Conservation (phyloP, 2,888 invertebrate genomes). For the Leucophora obtusa region DNA sequence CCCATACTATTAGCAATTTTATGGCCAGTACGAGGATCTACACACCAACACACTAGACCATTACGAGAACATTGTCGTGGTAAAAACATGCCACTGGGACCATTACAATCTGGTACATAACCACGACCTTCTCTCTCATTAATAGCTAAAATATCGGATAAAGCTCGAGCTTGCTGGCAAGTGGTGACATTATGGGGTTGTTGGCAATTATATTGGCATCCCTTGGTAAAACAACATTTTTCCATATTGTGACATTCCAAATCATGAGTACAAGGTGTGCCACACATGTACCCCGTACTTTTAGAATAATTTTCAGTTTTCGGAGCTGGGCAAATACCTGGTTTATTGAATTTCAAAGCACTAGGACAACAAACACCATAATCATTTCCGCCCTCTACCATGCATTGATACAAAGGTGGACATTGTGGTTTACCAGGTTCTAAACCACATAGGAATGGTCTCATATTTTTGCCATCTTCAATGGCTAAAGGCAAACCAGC, state of each 20-base stretch:
- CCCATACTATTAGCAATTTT: slow-evolving; percentile 90
- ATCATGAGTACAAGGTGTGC: slow-evolving; percentile 86
- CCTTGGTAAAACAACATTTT: slow-evolving; percentile 88
- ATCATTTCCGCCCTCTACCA: slow-evolving; percentile 89
- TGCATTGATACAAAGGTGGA: slow-evolving; percentile 89
- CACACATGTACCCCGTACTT: slow-evolving; percentile 80
- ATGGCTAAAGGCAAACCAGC: slow-evolving; percentile 86
- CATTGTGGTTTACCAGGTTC: slow-evolving; percentile 90
- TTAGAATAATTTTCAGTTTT: slow-evolving; percentile 77
- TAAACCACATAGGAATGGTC: slow-evolving; percentile 90
- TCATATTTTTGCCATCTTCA: slow-evolving; percentile 80
- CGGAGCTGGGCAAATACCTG: slow-evolving; percentile 86
- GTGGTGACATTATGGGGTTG: slow-evolving; percentile 87
- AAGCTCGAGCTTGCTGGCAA: slow-evolving; percentile 87
- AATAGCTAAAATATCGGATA: slow-evolving; percentile 87
- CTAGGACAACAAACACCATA: slow-evolving; percentile 93
- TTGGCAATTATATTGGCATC: slow-evolving; percentile 86
- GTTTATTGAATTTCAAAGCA: slow-evolving; percentile 86
- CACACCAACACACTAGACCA: slow-evolving; percentile 93
- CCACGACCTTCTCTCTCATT: slow-evolving; percentile 90
- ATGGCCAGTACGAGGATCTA: slow-evolving; percentile 85
- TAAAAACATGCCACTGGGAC: slow-evolving; percentile 84
- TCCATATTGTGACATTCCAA: slow-evolving; percentile 89
- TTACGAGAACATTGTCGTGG: slow-evolving; percentile 90
- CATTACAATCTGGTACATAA: slow-evolving; percentile 89